phyloP scores from a whole-genome alignment of 2,797 vertebrate genomes.

The Falco concolor region DNA sequence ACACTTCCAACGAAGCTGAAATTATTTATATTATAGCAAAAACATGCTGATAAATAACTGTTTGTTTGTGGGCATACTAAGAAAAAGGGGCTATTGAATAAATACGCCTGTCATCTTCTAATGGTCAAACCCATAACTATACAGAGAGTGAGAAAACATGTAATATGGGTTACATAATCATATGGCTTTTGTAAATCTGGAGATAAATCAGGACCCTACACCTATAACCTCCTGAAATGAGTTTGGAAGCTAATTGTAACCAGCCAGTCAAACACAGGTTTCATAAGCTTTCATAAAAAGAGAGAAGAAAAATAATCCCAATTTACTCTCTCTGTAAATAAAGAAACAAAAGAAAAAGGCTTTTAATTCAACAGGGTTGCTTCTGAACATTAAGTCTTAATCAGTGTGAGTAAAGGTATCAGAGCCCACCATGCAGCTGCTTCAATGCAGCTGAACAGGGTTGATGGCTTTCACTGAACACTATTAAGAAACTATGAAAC shows the following conservation, averaged over 20 bases:
- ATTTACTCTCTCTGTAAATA: background rate
- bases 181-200: background rate
- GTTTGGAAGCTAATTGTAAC: background rate
- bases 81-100: background rate
- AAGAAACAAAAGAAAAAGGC: background rate
- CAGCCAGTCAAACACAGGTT: background rate
- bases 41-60: background rate
- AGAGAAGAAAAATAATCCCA: background rate
- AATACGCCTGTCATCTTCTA: background rate
- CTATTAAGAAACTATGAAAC: background rate
- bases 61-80: background rate
- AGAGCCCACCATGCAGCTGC: background rate
- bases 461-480: background rate
- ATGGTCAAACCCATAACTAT: background rate
- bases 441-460: background rate
- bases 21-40: background rate
- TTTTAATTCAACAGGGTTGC: background rate
- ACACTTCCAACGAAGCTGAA: background rate
- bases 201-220: background rate
- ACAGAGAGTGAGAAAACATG: background rate
- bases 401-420: background rate
- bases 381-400: background rate
- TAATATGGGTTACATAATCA: background rate
- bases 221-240: background rate
- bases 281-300: background rate